Conservation (phyloP, 2,113 vertebrate genomes). For the Numenius arquata region DNA sequence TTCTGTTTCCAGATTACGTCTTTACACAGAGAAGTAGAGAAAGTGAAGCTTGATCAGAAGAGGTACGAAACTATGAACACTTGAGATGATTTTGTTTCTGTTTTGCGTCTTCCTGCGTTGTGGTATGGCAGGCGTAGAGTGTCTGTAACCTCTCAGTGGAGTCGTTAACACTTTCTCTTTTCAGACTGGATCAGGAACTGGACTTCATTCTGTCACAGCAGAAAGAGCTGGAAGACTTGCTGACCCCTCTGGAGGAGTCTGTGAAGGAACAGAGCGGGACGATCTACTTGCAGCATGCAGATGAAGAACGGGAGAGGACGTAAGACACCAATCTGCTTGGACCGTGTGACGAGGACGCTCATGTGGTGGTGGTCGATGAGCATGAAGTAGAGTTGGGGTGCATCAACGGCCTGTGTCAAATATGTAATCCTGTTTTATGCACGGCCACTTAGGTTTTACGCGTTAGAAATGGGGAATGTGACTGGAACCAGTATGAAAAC, state of each 20-base stretch:
- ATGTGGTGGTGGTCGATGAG: background rate
- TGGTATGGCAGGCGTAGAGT: background rate
- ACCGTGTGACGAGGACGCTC: background rate
- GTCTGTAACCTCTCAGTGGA: background rate
- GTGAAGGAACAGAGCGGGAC: conserved; percentile 96
- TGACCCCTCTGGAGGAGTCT: conserved; percentile 89
- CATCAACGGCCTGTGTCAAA: background rate
- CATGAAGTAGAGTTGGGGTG: background rate
- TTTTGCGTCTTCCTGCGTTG: background rate
- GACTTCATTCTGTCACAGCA: conserved; percentile 98
- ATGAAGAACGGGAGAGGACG: conserved; percentile 94
- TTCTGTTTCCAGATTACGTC: conserved; percentile 80
- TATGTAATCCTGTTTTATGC: too few species aligned
- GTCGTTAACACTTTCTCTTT: background rate
- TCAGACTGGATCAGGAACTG: conserved; percentile 91
- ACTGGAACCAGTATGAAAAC: background rate
- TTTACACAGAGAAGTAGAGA: conserved; percentile 96
- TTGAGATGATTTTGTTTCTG: background rate
- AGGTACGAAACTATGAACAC: conserved; percentile 37
- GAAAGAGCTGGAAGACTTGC: conserved; percentile 94
- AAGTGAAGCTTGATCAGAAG: conserved; percentile 96
- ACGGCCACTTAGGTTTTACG: background rate
- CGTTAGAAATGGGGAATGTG: background rate
- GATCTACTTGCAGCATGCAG: conserved; percentile 95
- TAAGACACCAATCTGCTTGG: conserved; percentile 37